Percentiles rank a stretch among this genome's conserved stretches.
These are phyloP conservation scores for Mythimna vitellina DNA, from an alignment of 2,888 invertebrate genomes.

Conservation along the genomic window DNA sequence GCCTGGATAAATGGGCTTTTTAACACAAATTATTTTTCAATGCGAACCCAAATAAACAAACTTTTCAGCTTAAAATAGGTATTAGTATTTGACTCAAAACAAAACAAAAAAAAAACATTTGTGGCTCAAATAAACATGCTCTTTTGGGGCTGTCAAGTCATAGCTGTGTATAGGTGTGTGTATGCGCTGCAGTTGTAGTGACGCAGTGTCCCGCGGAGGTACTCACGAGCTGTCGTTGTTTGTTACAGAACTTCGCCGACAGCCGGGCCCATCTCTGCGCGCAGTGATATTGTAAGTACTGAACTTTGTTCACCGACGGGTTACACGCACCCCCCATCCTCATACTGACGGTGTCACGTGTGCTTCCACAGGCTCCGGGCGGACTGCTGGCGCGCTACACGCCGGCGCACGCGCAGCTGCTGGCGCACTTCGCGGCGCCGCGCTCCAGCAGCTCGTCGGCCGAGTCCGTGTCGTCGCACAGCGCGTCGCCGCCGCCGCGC, in stretches of 20 bases:
- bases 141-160: not conserved
- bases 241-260: constrained; percentile 83
- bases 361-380: too few relatives aligned
- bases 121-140: not conserved
- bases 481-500: constrained; percentile 84
- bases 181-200: not conserved
- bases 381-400: constrained; percentile 78
- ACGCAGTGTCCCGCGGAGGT: not conserved
- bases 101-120: not conserved
- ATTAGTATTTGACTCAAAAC: not conserved
- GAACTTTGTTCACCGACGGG: not conserved
- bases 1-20: too few relatives aligned
- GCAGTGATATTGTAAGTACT: constrained; percentile 80
- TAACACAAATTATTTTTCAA: too few relatives aligned
- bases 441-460: constrained; percentile 93
- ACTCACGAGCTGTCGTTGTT: constrained; percentile 24
- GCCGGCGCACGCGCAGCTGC: constrained; percentile 84
- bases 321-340: too few relatives aligned
- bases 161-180: not conserved
- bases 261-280: constrained; percentile 70
- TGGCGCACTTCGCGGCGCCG: constrained; percentile 86
- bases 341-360: too few relatives aligned
- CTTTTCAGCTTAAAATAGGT: too few relatives aligned
- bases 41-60: too few relatives aligned
- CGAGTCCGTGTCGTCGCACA: constrained; percentile 93